Evolutionary conservation across 2,888 invertebrate species (phyloP).

Genomic region (Pammene aurita): DNA sequence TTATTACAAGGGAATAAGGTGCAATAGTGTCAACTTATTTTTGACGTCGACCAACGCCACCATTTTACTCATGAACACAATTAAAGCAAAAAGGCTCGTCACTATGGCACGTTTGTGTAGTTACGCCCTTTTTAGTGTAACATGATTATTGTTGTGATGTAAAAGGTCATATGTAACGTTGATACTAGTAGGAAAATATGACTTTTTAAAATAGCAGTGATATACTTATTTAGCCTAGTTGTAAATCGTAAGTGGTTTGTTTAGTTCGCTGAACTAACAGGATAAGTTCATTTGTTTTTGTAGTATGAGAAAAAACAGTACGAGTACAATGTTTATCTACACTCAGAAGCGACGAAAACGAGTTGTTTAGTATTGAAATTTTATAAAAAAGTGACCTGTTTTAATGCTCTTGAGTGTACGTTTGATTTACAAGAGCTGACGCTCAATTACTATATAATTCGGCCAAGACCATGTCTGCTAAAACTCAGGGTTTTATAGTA

Average conservation of each 20-base stretch:
- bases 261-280: conserved; percentile 12
- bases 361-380: too few relatives aligned
- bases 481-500: too few relatives aligned
- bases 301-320: neutral
- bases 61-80: neutral
- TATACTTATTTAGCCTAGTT: conserved; percentile 7
- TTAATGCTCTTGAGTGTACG: too few relatives aligned
- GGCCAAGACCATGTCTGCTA: too few relatives aligned
- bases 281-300: neutral
- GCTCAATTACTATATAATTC: too few relatives aligned
- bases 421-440: too few relatives aligned
- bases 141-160: too few relatives aligned
- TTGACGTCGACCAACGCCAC: too few relatives aligned
- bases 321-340: neutral
- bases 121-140: conserved; percentile 1
- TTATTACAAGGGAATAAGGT: too few relatives aligned
- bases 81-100: neutral
- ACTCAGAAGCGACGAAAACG: neutral
- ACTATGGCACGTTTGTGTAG: neutral
- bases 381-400: too few relatives aligned
- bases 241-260: neutral
- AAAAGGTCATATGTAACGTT: neutral
- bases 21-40: too few relatives aligned
- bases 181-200: neutral
- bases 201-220: conserved; percentile 6